These are phyloP conservation scores for Campaea margaritaria DNA, from an alignment of 2,888 invertebrate species.

Conservation along the genomic window DNA sequence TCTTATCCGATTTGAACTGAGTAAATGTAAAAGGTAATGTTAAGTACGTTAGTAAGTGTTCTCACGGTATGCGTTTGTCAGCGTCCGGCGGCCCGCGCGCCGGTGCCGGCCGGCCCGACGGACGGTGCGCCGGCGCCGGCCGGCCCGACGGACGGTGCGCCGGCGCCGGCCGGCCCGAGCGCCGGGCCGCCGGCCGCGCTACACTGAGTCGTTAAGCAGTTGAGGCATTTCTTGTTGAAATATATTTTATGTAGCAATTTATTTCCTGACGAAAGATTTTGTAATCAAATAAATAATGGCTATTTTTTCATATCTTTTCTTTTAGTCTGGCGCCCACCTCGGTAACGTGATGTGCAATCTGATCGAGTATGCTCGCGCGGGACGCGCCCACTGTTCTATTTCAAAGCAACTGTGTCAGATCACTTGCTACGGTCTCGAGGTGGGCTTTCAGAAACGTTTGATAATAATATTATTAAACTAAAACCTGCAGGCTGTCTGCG, in stretches of 20 bases:
- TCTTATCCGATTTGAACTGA: constrained; percentile 59
- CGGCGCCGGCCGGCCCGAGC: constrained; percentile 6
- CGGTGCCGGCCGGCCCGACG: constrained; percentile 26
- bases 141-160: background rate
- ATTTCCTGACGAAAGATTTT: constrained; percentile 81
- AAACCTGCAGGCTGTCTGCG: no score
- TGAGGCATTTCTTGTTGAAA: constrained; percentile 76
- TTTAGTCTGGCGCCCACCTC: constrained; percentile 16
- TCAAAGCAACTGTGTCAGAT: no score
- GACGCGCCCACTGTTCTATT: no score
- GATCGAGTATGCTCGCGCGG: no score
- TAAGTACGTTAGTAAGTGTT: constrained; percentile 58
- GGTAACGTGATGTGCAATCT: no score
- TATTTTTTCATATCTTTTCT: constrained; percentile 65
- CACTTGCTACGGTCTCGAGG: no score
- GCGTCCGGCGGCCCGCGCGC: constrained; percentile 24
- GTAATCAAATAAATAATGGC: constrained; percentile 83
- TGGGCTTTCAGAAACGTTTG: no score
- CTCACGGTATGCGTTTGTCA: constrained; percentile 52
- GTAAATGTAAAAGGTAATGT: constrained; percentile 57
- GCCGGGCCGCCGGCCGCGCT: constrained; percentile 22
- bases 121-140: constrained; percentile 1
- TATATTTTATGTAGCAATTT: constrained; percentile 81
- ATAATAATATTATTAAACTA: no score
- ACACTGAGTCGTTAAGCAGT: constrained; percentile 51